Conservation (phyloP, 2,113 vertebrate genomes). For the Dicrurus megarhynchus region DNA sequence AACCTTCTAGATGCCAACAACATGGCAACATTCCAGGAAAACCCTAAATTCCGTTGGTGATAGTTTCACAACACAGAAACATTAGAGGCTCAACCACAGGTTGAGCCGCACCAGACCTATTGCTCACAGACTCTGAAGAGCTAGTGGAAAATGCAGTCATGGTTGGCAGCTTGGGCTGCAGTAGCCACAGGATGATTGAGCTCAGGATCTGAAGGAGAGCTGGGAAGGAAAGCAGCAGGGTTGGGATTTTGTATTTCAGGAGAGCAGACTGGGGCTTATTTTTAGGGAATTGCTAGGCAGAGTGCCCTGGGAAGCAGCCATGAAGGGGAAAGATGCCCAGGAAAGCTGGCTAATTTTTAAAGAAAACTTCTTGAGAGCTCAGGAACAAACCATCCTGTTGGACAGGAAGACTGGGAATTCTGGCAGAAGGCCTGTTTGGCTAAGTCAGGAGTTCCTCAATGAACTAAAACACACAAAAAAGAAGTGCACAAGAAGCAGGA, state of each 20-base stretch:
- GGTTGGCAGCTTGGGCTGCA: neutral
- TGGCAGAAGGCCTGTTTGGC: neutral
- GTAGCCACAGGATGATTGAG: neutral
- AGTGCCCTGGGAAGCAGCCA: slow-evolving; percentile 27
- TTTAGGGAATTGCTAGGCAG: slow-evolving; percentile 14
- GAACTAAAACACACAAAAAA: neutral
- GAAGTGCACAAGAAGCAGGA: neutral
- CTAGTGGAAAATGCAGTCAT: neutral
- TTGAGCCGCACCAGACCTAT: neutral
- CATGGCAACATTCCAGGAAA: neutral
- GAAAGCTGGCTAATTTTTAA: slow-evolving; percentile 33
- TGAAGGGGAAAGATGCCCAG: slow-evolving; percentile 20
- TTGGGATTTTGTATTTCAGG: neutral
- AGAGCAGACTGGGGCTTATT: neutral
- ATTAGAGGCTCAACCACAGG: neutral
- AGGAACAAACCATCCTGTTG: neutral
- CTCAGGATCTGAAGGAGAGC: neutral
- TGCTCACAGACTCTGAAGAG: neutral
- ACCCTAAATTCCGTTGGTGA: neutral
- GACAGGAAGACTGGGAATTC: neutral
- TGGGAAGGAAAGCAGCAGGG: neutral
- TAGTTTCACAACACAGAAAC: neutral
- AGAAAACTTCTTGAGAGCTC: neutral
- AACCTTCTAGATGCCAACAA: neutral
- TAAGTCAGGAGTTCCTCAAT: slow-evolving; percentile 8